phyloP scores from a whole-genome alignment of 1,140 invertebrate species.

The Bombus sylvicola region DNA sequence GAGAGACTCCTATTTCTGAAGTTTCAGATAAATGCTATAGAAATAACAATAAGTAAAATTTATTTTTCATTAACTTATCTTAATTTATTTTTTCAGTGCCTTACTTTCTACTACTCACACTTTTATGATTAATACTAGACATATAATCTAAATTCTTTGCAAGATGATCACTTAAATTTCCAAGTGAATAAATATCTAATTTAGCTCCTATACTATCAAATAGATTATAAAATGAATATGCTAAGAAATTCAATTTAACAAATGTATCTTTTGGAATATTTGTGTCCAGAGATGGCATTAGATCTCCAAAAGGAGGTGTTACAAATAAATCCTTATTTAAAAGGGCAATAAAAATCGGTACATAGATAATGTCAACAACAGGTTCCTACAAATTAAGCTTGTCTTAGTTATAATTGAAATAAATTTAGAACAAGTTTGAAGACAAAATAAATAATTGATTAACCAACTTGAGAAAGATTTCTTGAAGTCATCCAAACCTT shows the following conservation, averaged over 20 bases:
- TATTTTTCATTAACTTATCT: neutral
- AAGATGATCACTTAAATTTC: conserved; percentile 85
- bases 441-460: conserved; percentile 17
- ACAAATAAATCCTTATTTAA: conserved; percentile 86
- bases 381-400: conserved; percentile 80
- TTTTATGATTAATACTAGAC: conserved; percentile 82
- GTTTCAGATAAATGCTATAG: conserved; percentile 62
- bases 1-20: conserved; percentile 82
- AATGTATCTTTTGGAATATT: conserved; percentile 78
- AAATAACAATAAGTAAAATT: conserved; percentile 44
- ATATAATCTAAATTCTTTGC: conserved; percentile 85
- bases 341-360: conserved; percentile 85
- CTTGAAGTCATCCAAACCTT: conserved; percentile 83
- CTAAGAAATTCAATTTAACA: conserved; percentile 82
- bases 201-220: conserved; percentile 85
- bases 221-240: conserved; percentile 84
- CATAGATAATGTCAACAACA: conserved; percentile 85
- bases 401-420: conserved; percentile 17
- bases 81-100: neutral
- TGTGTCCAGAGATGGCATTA: conserved; percentile 85
- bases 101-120: conserved; percentile 77
- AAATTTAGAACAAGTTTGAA: conserved; percentile 14
- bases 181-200: conserved; percentile 87
- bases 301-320: conserved; percentile 84
- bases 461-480: conserved; percentile 75